Percentiles rank a stretch among this genome's conserved stretches.
These are phyloP conservation scores for Heteromormyrus szaboi DNA, from an alignment of 2,797 vertebrate genomes.

Conservation along the genomic window DNA sequence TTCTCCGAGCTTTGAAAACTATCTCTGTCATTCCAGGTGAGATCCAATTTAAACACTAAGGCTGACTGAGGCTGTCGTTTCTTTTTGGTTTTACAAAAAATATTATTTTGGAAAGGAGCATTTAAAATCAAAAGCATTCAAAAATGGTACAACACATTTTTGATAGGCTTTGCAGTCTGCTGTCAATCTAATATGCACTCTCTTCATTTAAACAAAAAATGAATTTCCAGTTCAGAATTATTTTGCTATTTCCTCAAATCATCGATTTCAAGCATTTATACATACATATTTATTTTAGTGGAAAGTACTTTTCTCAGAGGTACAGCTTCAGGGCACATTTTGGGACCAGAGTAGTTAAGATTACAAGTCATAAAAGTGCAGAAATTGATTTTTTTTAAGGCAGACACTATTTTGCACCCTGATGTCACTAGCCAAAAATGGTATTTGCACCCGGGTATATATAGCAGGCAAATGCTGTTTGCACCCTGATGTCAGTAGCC, in stretches of 20 bases:
- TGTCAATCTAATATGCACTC: conserved; percentile 21
- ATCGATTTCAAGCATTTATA: background rate
- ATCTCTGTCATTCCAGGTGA: conserved; percentile 99
- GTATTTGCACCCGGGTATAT: background rate
- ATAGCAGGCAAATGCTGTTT: background rate
- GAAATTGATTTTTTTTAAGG: background rate
- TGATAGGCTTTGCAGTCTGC: conserved; percentile 89
- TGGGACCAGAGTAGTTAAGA: background rate
- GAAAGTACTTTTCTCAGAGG: background rate
- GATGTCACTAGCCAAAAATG: background rate
- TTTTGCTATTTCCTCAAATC: background rate
- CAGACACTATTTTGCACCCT: background rate
- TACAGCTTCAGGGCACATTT: background rate
- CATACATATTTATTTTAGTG: background rate
- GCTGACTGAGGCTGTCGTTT: conserved; percentile 54
- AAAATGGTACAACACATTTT: conserved; percentile 73
- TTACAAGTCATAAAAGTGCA: background rate
- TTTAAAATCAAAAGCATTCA: conserved; percentile 69
- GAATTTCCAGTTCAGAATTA: background rate
- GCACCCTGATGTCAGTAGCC: background rate
- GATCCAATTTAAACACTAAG: conserved; percentile 80
- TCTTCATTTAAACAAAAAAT: background rate
- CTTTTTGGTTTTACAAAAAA: conserved; percentile 59
- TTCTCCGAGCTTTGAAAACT: conserved; percentile 99
- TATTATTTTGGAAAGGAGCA: conserved; percentile 57